Percentiles rank a stretch among this genome's conserved stretches.
Conservation (phyloP, 1,140 invertebrate genomes). For the Ericerus pela region DNA sequence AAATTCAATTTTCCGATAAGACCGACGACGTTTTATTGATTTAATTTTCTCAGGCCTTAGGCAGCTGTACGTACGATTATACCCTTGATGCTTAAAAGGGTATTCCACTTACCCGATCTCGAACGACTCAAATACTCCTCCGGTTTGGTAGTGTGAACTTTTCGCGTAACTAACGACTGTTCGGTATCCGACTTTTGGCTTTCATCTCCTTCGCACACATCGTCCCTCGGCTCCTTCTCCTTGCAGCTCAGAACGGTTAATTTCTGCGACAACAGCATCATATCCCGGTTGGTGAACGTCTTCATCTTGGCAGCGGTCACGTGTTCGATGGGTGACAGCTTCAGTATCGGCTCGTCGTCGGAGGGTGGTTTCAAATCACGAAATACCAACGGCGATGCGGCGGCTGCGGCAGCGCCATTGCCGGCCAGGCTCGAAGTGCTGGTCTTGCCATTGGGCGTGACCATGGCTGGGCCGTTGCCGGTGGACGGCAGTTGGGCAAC, state of each 20-base stretch:
- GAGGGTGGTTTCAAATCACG: no score
- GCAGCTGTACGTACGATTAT: no score
- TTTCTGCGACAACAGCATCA: background rate
- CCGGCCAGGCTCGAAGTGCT: background rate
- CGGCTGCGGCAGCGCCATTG: background rate
- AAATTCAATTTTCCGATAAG: no score
- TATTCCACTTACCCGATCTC: background rate
- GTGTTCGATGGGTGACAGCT: background rate
- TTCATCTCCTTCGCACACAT: constrained; percentile 19
- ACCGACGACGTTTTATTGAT: no score
- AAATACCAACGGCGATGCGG: background rate
- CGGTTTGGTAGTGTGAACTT: background rate
- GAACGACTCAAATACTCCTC: background rate
- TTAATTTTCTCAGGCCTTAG: no score
- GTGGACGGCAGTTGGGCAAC: background rate
- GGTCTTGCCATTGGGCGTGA: background rate
- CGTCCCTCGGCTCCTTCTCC: constrained; percentile 16
- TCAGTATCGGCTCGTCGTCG: background rate
- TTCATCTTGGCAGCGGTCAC: constrained; percentile 2
- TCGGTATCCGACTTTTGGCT: constrained; percentile 6
- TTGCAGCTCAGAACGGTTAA: background rate
- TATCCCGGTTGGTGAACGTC: background rate
- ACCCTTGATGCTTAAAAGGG: no score
- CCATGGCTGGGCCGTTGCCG: background rate
- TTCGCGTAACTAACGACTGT: background rate